Conservation (phyloP, 2,113 vertebrate genomes). For the Chaetodon trifascialis region DNA sequence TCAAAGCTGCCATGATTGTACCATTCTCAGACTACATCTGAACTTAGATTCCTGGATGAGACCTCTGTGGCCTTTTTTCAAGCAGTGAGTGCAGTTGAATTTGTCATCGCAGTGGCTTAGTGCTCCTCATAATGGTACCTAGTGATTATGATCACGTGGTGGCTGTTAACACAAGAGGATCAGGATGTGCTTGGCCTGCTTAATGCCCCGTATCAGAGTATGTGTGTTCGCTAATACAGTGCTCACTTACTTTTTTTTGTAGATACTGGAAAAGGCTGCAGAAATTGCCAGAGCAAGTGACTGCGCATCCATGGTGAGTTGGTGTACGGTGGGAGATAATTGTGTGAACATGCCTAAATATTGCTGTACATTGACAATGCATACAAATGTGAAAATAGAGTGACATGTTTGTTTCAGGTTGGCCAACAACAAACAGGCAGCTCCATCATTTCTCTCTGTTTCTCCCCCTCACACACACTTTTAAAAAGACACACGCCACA, state of each 20-base stretch:
- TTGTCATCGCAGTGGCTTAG: conserved; percentile 16
- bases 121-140: conserved; percentile 35
- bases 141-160: conserved; percentile 55
- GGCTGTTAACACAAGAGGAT: conserved; percentile 54
- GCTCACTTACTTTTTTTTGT: conserved; percentile 49
- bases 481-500: not conserved
- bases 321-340: not conserved
- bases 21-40: not conserved
- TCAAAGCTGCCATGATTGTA: not conserved
- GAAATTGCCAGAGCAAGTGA: conserved; percentile 91
- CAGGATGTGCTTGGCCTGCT: conserved; percentile 45
- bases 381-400: not conserved
- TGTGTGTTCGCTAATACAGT: conserved; percentile 3
- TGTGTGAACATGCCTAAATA: not conserved
- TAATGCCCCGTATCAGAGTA: conserved; percentile 32
- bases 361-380: conserved; percentile 1
- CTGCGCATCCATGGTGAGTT: conserved; percentile 87
- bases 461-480: not conserved
- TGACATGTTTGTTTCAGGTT: not conserved
- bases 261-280: conserved; percentile 99
- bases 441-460: not conserved
- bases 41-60: not conserved
- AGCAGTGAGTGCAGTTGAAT: conserved; percentile 18
- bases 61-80: conserved; percentile 9
- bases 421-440: not conserved